Base-by-base conservation (phyloP, 92 coral and sea anemone species). In the Bergia sp. region DNA sequence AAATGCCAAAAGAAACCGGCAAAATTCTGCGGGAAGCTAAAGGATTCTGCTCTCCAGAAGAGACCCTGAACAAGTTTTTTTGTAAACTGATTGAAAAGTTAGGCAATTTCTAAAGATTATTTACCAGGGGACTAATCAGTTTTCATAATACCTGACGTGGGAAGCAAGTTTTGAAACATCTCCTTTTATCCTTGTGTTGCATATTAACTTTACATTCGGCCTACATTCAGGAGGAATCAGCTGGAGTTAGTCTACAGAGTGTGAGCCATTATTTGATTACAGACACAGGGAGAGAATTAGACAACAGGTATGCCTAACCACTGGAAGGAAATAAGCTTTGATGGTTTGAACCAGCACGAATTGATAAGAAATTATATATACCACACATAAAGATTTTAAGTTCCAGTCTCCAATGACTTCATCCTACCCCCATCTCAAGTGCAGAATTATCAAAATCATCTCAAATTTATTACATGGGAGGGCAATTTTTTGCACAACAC, bases 141-240 rank as follows among this genome's bases (percentile, higher is more conserved):
- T 13, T 47, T 67, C 41, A 41, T 45, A 67, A 71, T 83, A 83
- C 87, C 87, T 83, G 87, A 58, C 77, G n/a, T 37, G 58, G n/a
- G 77, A 83, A 83, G 87, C 87, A 83, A 83, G 87, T 83, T 66
- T 83, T 83, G 87, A 83, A 73, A 83, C 87, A 83, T 45, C 78
- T 69, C 61, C 87, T 44, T 83, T 83, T 83, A 67, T 47, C 44
- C 87, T 83, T 83, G 40, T 36, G 87, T 83, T 69, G 87, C 16
- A 43, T 50, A 69, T 69, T 67, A 65, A 67, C 75, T 83, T 83
- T 83, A 83, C 87, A 67, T 71, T 83, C 79, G 45, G 87, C 87
- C 87, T 83, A 83, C 78, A 83, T 83, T 15, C 87, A 83, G 66
- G 78, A 83, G 66, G 61, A 83, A 83, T 44, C 87, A 67, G 78